Evolutionary conservation across 2,888 invertebrate species (phyloP).

Genomic region (Salpingus planirostris): DNA sequence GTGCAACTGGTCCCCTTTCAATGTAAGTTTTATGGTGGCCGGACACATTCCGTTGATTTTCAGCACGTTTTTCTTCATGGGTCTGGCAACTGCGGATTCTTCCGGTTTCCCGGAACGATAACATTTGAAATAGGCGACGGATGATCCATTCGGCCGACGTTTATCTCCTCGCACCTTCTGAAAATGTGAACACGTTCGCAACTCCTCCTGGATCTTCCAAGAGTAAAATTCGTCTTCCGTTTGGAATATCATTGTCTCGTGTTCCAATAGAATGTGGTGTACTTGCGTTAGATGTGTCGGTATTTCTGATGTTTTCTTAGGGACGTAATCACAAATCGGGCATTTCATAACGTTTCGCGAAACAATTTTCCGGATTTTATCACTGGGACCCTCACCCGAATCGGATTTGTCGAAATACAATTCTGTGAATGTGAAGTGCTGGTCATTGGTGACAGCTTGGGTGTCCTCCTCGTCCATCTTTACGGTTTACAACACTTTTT

Average conservation of each 20-base stretch:
- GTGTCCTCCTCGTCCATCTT: no score
- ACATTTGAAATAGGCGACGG: background rate
- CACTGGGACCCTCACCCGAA: no score
- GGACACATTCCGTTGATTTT: conserved; percentile 11
- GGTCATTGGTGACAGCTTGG: no score
- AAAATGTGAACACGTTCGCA: no score
- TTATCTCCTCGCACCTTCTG: background rate
- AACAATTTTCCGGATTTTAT: background rate
- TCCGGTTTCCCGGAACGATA: background rate
- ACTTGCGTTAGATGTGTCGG: background rate
- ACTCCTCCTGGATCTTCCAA: background rate
- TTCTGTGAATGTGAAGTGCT: no score
- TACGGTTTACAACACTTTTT: no score
- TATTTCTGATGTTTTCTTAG: background rate
- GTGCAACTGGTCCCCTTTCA: conserved; percentile 4
- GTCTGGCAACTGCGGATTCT: background rate
- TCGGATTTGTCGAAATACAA: no score
- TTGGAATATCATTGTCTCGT: background rate
- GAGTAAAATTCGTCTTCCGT: background rate
- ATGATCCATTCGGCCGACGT: background rate
- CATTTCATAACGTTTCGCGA: conserved; percentile 1
- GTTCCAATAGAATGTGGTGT: background rate
- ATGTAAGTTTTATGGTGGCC: conserved; percentile 5
- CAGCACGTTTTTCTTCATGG: conserved; percentile 3
- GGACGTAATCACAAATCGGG: conserved; percentile 1